Evolutionary conservation across 2,797 vertebrate species (phyloP).

Genomic region (Gallirallus australis): DNA sequence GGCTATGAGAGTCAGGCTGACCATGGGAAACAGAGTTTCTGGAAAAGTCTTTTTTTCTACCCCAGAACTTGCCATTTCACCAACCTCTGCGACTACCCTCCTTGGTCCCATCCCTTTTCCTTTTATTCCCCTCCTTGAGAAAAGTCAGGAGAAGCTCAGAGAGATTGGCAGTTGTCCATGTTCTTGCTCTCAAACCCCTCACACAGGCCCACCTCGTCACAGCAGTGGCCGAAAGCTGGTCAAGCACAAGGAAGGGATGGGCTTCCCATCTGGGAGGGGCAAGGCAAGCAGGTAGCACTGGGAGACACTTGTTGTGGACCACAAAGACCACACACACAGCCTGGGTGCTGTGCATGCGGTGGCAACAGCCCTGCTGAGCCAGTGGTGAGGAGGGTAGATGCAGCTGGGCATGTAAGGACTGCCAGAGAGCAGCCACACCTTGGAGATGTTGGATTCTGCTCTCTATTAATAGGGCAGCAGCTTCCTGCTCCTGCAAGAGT

Average conservation of each 20-base stretch:
- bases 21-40: not conserved
- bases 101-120: not conserved
- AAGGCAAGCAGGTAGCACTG: not conserved
- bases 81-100: not conserved
- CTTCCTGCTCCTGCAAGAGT: constrained; percentile 70
- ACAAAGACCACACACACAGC: accelerated
- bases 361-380: accelerated
- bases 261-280: not conserved
- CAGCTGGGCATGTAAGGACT: not conserved
- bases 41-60: not conserved
- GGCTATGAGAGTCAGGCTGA: not conserved
- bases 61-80: not conserved
- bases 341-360: not conserved
- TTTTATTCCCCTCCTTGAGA: not conserved
- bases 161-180: not conserved
- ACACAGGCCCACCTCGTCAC: not conserved
- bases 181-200: not conserved
- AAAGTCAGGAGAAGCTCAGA: not conserved
- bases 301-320: not conserved
- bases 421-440: not conserved
- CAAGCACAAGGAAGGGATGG: not conserved
- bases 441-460: constrained; percentile 30
- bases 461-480: constrained; percentile 75
- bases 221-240: not conserved
- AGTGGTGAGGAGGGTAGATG: not conserved